A percentile compares a stretch with the other conserved stretches of the same genome.
Evolutionary conservation across 2,888 invertebrate species (phyloP).

Genomic region (Mycalesis mineus): DNA sequence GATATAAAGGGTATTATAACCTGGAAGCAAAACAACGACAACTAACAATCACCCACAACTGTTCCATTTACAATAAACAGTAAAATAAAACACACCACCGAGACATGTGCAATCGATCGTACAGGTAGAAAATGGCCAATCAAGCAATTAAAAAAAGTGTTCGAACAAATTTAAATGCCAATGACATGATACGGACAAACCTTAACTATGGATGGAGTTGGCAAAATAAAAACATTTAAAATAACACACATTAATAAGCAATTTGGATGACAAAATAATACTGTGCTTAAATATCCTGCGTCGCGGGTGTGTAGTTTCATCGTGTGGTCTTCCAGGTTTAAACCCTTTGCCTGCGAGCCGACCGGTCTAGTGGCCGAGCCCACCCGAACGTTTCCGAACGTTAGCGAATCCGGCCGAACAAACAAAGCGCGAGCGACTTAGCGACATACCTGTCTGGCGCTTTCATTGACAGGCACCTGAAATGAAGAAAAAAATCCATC

Average conservation of each 20-base stretch:
- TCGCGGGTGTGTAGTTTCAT: slow-evolving; percentile 73
- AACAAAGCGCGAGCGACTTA: slow-evolving; percentile 69
- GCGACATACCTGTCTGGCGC: slow-evolving; percentile 84
- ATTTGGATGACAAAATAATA: slow-evolving; percentile 68
- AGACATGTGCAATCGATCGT: slow-evolving; percentile 59
- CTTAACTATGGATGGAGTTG: slow-evolving; percentile 35
- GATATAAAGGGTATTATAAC: slow-evolving; percentile 71
- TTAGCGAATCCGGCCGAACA: slow-evolving; percentile 70
- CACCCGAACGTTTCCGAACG: slow-evolving; percentile 68
- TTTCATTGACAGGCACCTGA: slow-evolving; percentile 86
- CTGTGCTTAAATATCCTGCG: slow-evolving; percentile 68
- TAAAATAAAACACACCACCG: slow-evolving; percentile 66
- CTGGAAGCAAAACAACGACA: slow-evolving; percentile 76
- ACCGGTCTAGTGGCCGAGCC: slow-evolving; percentile 59
- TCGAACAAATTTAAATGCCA: slow-evolving; percentile 48
- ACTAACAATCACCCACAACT: slow-evolving; percentile 69
- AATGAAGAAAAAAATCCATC: slow-evolving; percentile 83
- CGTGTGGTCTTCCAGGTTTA: slow-evolving; percentile 73
- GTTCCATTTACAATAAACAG: slow-evolving; percentile 49
- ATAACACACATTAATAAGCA: slow-evolving; percentile 75
- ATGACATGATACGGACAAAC: slow-evolving; percentile 53
- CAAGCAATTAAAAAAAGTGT: slow-evolving; percentile 56
- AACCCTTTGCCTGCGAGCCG: slow-evolving; percentile 65
- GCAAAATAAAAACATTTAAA: slow-evolving; percentile 49
- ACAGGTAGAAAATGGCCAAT: slow-evolving; percentile 52